A percentile compares a stretch with the other conserved stretches of the same genome.
These are phyloP conservation scores for Cosmopolites sordidus DNA, from an alignment of 2,888 invertebrate species.

Conservation along the genomic window DNA sequence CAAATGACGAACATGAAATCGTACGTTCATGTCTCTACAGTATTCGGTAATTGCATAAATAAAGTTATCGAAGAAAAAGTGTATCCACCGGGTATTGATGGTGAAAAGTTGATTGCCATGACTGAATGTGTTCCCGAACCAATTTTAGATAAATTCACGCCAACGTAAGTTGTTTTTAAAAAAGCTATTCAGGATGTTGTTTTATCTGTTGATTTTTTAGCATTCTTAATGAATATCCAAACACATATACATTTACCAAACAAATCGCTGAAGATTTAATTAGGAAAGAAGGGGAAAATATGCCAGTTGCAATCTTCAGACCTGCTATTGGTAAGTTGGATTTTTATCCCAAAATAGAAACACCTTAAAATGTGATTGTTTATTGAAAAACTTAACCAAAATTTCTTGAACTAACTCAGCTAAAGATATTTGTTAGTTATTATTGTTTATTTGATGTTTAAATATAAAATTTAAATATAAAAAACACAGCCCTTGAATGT, in stretches of 20 bases:
- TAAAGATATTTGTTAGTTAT: too few relatives aligned
- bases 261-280: slow-evolving; percentile 82
- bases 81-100: slow-evolving; percentile 53
- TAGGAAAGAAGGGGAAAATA: slow-evolving; percentile 58
- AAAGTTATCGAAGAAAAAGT: slow-evolving; percentile 52
- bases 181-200: too few relatives aligned
- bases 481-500: too few relatives aligned
- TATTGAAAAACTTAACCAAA: too few relatives aligned
- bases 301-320: slow-evolving; percentile 78
- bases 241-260: slow-evolving; percentile 90
- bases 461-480: too few relatives aligned
- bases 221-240: slow-evolving; percentile 70
- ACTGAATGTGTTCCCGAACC: slow-evolving; percentile 53
- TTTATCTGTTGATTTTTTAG: slow-evolving; percentile 48
- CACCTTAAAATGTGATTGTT: too few relatives aligned
- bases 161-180: slow-evolving; percentile 59
- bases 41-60: slow-evolving; percentile 53
- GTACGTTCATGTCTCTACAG: slow-evolving; percentile 58
- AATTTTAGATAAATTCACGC: slow-evolving; percentile 53
- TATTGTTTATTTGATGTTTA: too few relatives aligned
- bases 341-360: not conserved
- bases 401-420: too few relatives aligned
- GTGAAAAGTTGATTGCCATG: slow-evolving; percentile 51
- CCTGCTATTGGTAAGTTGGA: slow-evolving; percentile 74
- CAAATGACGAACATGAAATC: slow-evolving; percentile 61